phyloP scores from a whole-genome alignment of 2,888 invertebrate species.

The Tenodera sinensis region DNA sequence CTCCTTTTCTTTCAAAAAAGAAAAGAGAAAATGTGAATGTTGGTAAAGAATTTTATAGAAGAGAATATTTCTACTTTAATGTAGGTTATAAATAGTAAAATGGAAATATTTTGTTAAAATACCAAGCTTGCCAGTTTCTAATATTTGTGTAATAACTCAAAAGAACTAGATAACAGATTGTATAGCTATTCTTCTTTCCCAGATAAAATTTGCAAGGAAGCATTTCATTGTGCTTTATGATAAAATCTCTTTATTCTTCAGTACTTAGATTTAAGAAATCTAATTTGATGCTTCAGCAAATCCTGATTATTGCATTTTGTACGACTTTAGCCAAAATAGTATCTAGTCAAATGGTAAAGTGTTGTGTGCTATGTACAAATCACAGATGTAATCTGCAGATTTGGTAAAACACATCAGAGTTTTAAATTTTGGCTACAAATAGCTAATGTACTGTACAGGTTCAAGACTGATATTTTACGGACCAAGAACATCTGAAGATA shows the following conservation, averaged over 20 bases:
- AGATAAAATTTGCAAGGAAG: neutral
- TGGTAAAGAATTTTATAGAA: slow-evolving; percentile 5
- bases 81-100: neutral
- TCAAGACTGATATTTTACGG: neutral
- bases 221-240: neutral
- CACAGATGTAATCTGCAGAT: neutral
- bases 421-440: neutral
- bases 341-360: neutral
- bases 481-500: neutral
- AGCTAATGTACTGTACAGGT: neutral
- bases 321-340: slow-evolving; percentile 8
- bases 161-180: neutral
- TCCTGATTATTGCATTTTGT: neutral
- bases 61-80: slow-evolving; percentile 3
- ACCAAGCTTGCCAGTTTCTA: neutral
- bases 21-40: neutral
- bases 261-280: slow-evolving; percentile 2
- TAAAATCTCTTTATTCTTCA: neutral
- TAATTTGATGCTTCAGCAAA: neutral
- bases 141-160: neutral
- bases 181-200: neutral
- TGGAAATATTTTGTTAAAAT: neutral
- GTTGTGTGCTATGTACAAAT: neutral
- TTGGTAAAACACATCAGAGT: neutral
- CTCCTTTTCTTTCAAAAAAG: neutral